A percentile compares a stretch with the other conserved stretches of the same genome.
These are phyloP conservation scores for Rhyzopertha dominica DNA, from an alignment of 1,140 invertebrate genomes.

Conservation along the genomic window DNA sequence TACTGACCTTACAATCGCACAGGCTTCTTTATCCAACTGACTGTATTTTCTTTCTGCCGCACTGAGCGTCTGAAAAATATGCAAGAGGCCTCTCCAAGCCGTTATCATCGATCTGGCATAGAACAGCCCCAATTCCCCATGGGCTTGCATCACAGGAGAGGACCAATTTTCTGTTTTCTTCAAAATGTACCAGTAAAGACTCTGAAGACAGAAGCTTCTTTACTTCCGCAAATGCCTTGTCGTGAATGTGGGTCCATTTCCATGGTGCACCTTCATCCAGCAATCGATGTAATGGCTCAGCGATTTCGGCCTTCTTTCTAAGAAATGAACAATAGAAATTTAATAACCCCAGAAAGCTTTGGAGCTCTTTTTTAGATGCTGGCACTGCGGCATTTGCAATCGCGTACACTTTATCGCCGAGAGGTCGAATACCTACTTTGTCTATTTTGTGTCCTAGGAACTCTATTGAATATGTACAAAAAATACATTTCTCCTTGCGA, in stretches of 20 bases:
- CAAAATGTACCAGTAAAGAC: constrained; percentile 20
- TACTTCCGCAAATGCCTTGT: constrained; percentile 25
- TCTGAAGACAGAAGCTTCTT: constrained; percentile 33
- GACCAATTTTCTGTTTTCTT: constrained; percentile 21
- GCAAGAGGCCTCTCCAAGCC: constrained; percentile 43
- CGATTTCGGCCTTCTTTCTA: constrained; percentile 22
- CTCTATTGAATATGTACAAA: constrained; percentile 25
- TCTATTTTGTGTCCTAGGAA: constrained; percentile 40
- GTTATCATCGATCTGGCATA: constrained; percentile 26
- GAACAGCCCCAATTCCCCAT: constrained; percentile 25
- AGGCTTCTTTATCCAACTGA: constrained; percentile 52
- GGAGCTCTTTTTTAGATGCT: constrained; percentile 29
- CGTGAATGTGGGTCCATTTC: constrained; percentile 24
- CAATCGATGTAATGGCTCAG: constrained; percentile 25
- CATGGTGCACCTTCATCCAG: constrained; percentile 42
- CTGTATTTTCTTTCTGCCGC: constrained; percentile 48
- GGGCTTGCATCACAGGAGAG: constrained; percentile 28
- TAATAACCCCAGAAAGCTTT: constrained; percentile 37
- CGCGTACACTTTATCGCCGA: constrained; percentile 33
- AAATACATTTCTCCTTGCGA: constrained; percentile 28
- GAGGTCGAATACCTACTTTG: too few species aligned
- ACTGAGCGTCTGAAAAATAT: constrained; percentile 45
- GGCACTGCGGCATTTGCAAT: constrained; percentile 32
- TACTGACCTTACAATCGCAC: constrained; percentile 50
- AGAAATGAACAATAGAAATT: constrained; percentile 40